Base-by-base conservation (phyloP, 1,140 invertebrate genomes). In the Cotesia vestalis region DNA sequence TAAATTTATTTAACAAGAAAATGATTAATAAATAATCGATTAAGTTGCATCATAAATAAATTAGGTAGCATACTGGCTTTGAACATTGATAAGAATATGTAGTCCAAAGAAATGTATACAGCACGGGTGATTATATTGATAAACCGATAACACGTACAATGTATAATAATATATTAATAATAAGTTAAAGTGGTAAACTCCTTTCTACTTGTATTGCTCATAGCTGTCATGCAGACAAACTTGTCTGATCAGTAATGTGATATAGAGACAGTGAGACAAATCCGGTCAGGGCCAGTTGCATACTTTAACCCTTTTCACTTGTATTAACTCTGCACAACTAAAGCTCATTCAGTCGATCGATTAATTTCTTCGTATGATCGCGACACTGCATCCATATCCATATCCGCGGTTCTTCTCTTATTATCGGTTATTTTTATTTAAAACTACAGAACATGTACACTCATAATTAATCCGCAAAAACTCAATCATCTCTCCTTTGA, bases 251-350 rank as follows among this genome's bases (percentile, higher is more conserved):
- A 27, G 27, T 27, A 27, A 27, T 27, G 27, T 27, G 27, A 27
- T 27, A 27, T 27, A 27, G 9, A 59, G 14, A 59, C 17, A 17
- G 27, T 9, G 71, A 57, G 57, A 67, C 67, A 61, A 73, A 70
- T 59, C 67, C 61, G 74, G 71, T 75, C 71, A 75, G 71, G 74
- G 71, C 63, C 74, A 63, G 35, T 60, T n/a, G 57, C 66, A 67
- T 73, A 38, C 68, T 55, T 46, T 52, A 66, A 69, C 51, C 38
- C 63, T 64, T 35, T 66, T 68, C 17, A 38, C 27, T 27, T 27
- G 27, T 27, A 27, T 27, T 27, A 27, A 27, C 53, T 67, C 40
- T 34, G 36, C 55, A 27, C 35, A 61, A 71, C 68, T 71, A 75
- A 75, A 75, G 68, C 71, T 68, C 71, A 70, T 4, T 66, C 38